Base-by-base conservation (phyloP, 2,888 invertebrate species). In the Cerceris rybyensis region DNA sequence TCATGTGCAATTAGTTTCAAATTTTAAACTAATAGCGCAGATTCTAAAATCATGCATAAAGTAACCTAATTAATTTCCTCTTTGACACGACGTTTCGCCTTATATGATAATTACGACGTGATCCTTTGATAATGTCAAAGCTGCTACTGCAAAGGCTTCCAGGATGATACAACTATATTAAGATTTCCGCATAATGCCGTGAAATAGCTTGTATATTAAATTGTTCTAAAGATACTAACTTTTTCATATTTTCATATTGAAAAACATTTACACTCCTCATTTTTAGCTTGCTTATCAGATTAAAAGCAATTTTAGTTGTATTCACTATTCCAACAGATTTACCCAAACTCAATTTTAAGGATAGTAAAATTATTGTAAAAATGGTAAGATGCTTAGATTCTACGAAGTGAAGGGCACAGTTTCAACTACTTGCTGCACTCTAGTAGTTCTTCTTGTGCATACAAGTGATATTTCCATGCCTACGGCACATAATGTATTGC, bases 51-150 rank as follows among this genome's bases (percentile, higher is more conserved):
- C 57, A 17, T 57, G 9, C 6, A 46, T 46, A 11, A 8, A 8
- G 2, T 16, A 41, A 16, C 42, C 42, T 41, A 59, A 41, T 59
- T 14, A 42, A 13, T 6, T 13, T 59, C 16, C 59, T 16, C 59
- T 59, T 59, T 59, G 59, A 59, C 59, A 42, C 41, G 42, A 11
- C 41, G 9, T 41, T 16, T 59, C 16, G 16, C 16, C 59, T 59
- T 42, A 59, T 59, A 14, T 42, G 42, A 59, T 59, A 42, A 59
- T 59, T 41, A 16, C 14, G 14, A 41, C 59, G 41, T 59, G 42
- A 59, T 42, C 42, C 59, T 42, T 59, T 59, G 59, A 59, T 16
- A 42, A 13, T 42, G 41, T 59, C 42, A 59, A n/a, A 59, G 42
- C 16, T 7, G 14, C 59, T 59, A 42, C 42, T 42, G 42, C 8